phyloP scores from a whole-genome alignment of 1,140 invertebrate genomes.

The Drosophila sucinea region DNA sequence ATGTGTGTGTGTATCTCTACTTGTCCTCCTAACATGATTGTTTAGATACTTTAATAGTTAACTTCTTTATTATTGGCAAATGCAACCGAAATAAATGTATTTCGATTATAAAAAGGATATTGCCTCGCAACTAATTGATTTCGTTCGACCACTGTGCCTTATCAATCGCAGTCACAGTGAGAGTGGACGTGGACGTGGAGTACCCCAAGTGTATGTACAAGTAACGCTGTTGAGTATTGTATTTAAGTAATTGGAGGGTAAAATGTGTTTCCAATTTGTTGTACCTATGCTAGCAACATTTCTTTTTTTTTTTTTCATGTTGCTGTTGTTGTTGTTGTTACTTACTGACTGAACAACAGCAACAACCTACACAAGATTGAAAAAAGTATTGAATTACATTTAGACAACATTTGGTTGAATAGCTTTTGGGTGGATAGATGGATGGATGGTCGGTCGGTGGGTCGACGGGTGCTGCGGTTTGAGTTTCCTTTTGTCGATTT shows the following conservation, averaged over 20 bases:
- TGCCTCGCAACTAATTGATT: neutral
- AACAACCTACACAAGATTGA: conserved; percentile 61
- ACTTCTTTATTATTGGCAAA: no score
- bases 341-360: conserved; percentile 32
- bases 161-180: conserved; percentile 3
- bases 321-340: conserved; percentile 14
- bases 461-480: conserved; percentile 64
- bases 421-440: conserved; percentile 45
- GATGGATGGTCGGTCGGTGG: conserved; percentile 22
- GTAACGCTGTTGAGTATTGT: conserved; percentile 61
- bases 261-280: conserved; percentile 80
- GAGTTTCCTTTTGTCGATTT: conserved; percentile 69
- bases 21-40: no score
- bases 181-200: neutral
- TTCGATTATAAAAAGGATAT: no score
- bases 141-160: neutral
- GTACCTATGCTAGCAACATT: conserved; percentile 52
- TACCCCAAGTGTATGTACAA: neutral
- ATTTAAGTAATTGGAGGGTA: conserved; percentile 79
- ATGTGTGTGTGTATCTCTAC: no score
- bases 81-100: neutral
- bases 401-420: conserved; percentile 80
- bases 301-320: conserved; percentile 24
- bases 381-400: conserved; percentile 81
- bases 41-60: no score